Evolutionary conservation across 2,888 invertebrate genomes (phyloP), one percentile per base, ranked within the genome.

Genomic region (Cerceris ruficornis): DNA sequence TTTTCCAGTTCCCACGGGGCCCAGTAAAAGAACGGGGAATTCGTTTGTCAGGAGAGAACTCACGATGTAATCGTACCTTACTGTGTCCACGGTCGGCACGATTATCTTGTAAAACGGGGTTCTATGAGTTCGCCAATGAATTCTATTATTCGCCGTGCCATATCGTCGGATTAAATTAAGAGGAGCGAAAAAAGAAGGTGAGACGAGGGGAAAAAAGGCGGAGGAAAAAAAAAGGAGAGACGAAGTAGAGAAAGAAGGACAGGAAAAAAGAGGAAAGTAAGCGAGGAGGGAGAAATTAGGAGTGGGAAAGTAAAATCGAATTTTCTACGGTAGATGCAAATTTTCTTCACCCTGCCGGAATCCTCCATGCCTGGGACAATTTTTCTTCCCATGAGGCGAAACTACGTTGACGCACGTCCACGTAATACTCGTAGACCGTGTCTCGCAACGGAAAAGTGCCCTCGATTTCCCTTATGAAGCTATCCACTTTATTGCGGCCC

Each of bases 1-100:
- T 93, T 98, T 96, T 11, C 97, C 97, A 0, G 97, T 97, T n/a
- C 98, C 98, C 0, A 97, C 96, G 43, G 96, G 95, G 0, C 98
- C 98, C 0, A 96, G 95, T 52, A 98, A 91, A 84, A 98, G 92
- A 6, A 96, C 96, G 0, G 97, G 97, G 90, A 94, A 94, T 0
- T 95, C 95, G 7, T 94, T 93, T 49, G 92, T 91, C 69, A 98
- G 91, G 77, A 97, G 94, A 7, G 94, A 93, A 9, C 95, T 93
- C 0, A 96, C 95, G 6, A 98, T 93, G 87, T 94, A 95, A 89
- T 97, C 95, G 89, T 98, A 97, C 8, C 98, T 94, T n/a, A 97
- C 94, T 14, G 97, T 97, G 92, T 98, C 98, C 43, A 97, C 95
- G 0, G 98, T 98, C 0, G 98, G 98, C 1, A 98, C 97, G 77